Conservation (phyloP, 1,140 invertebrate species). For the Cataglyphis hispanica region DNA sequence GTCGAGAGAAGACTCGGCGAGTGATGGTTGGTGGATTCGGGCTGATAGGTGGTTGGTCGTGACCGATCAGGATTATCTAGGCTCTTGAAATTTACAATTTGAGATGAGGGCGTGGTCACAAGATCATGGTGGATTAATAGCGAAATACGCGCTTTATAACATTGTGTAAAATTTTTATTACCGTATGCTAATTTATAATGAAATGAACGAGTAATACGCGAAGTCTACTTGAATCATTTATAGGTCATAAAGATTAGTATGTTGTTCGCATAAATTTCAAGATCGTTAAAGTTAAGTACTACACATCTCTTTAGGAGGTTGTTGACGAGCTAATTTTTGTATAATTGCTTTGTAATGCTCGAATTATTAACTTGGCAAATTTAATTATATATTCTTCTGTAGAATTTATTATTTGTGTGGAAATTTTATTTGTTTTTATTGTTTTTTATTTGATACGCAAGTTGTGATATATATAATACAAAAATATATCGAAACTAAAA, state of each 20-base stretch:
- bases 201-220: not conserved
- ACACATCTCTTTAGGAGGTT: not conserved
- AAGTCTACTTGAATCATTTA: slow-evolving; percentile 27
- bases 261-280: not conserved
- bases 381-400: not conserved
- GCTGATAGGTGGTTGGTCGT: slow-evolving; percentile 26
- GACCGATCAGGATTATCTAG: slow-evolving; percentile 19
- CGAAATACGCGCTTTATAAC: not conserved
- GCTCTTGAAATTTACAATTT: slow-evolving; percentile 40
- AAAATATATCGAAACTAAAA: no score
- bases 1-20: not conserved
- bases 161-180: slow-evolving; percentile 1
- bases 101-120: slow-evolving; percentile 9
- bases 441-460: no score
- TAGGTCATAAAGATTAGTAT: slow-evolving; percentile 23
- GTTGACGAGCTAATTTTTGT: slow-evolving; percentile 17
- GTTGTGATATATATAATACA: no score
- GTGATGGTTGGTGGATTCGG: slow-evolving; percentile 42
- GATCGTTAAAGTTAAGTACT: not conserved
- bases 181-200: slow-evolving; percentile 21
- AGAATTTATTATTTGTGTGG: not conserved
- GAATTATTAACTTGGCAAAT: not conserved
- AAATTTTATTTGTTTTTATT: not conserved
- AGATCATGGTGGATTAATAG: slow-evolving; percentile 3
- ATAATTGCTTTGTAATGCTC: slow-evolving; percentile 18